These are phyloP conservation scores for Andrena camellia DNA, from an alignment of 2,888 invertebrate genomes.

Conservation along the genomic window DNA sequence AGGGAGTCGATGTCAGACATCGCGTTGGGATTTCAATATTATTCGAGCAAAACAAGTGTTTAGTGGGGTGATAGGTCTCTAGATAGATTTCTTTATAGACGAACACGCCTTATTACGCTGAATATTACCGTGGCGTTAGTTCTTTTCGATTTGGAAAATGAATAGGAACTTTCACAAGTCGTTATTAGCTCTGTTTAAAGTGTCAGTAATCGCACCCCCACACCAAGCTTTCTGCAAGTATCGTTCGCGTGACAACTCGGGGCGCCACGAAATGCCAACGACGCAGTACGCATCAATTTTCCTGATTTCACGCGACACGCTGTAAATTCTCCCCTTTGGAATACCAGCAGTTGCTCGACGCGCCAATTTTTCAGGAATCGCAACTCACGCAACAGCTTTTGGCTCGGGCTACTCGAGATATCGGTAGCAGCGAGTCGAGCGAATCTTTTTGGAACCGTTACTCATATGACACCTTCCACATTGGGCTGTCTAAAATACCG, in stretches of 20 bases:
- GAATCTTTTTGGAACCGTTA: background rate
- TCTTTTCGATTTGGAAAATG: too few relatives aligned
- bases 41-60: too few relatives aligned
- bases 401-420: background rate
- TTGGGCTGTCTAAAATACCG: too few relatives aligned
- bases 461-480: background rate
- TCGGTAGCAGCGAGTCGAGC: background rate
- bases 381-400: background rate
- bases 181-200: background rate
- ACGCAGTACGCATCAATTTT: conserved; percentile 27
- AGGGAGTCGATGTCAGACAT: too few relatives aligned
- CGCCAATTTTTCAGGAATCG: background rate
- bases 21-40: too few relatives aligned
- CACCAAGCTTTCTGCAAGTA: background rate
- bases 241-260: background rate
- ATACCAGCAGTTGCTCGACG: background rate
- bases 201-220: background rate
- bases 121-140: too few relatives aligned
- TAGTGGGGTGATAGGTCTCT: too few relatives aligned
- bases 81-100: too few relatives aligned
- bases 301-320: background rate
- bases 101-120: too few relatives aligned
- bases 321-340: background rate
- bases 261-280: background rate
- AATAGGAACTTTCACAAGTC: background rate